These are phyloP conservation scores for Watsonalla cultraria DNA, from an alignment of 2,888 invertebrate genomes.

Conservation along the genomic window DNA sequence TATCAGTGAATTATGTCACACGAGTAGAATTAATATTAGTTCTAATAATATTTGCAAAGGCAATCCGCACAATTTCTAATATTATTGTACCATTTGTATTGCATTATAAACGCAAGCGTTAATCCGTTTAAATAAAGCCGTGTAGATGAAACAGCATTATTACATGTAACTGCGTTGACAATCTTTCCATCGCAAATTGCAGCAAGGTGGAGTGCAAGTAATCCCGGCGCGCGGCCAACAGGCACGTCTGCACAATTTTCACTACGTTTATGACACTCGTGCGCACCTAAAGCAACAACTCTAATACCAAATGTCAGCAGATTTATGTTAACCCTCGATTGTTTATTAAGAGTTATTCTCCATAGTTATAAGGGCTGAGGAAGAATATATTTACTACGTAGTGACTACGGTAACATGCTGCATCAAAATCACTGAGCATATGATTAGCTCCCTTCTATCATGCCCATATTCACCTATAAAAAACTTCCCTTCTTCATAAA, in stretches of 20 bases:
- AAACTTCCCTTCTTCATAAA: too few relatives aligned
- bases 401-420: too few relatives aligned
- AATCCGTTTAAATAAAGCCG: constrained; percentile 62
- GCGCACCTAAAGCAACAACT: constrained; percentile 53
- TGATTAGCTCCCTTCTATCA: too few relatives aligned
- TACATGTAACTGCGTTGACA: constrained; percentile 56
- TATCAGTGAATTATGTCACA: too few relatives aligned
- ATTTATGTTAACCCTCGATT: constrained; percentile 41
- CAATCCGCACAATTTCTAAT: too few relatives aligned
- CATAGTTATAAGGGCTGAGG: constrained; percentile 16
- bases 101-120: constrained; percentile 39
- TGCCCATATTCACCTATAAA: too few relatives aligned
- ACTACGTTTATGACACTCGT: constrained; percentile 46
- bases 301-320: constrained; percentile 61
- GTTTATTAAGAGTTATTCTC: constrained; percentile 22
- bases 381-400: not conserved
- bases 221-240: constrained; percentile 45
- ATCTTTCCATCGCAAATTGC: constrained; percentile 53
- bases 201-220: constrained; percentile 60
- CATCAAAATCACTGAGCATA: too few relatives aligned
- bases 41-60: not conserved
- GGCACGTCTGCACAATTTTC: constrained; percentile 53
- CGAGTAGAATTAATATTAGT: not conserved
- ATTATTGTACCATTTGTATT: constrained; percentile 15
- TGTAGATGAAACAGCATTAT: constrained; percentile 45